These are phyloP conservation scores for Zele albiditarsus DNA, from an alignment of 2,888 invertebrate genomes.

Conservation along the genomic window DNA sequence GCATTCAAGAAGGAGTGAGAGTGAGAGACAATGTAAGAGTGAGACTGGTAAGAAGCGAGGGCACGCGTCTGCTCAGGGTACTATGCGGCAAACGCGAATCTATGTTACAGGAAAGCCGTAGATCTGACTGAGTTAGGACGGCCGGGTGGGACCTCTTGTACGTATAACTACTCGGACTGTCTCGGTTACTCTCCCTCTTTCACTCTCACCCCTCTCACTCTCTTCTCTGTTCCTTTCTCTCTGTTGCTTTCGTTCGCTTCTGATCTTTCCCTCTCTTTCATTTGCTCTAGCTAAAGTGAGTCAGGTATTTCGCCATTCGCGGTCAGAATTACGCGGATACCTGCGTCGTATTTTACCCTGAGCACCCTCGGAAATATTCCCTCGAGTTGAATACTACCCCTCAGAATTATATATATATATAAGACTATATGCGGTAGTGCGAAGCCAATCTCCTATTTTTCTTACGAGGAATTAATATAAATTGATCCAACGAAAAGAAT, in stretches of 20 bases:
- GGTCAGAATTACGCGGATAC: slow-evolving; percentile 43
- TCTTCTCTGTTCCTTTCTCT: slow-evolving; percentile 13
- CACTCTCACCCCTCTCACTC: slow-evolving; percentile 17
- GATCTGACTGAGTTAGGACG: slow-evolving; percentile 56
- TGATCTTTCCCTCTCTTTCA: background rate
- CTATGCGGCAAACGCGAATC: slow-evolving; percentile 57
- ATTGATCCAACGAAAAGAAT: too few species aligned
- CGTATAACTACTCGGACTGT: slow-evolving; percentile 41
- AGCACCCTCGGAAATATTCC: slow-evolving; percentile 16
- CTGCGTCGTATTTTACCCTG: slow-evolving; percentile 41
- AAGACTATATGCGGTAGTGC: background rate
- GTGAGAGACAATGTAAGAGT: slow-evolving; percentile 24
- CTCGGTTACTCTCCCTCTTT: slow-evolving; percentile 27
- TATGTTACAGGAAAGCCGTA: slow-evolving; percentile 59
- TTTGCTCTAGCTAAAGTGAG: slow-evolving; percentile 10
- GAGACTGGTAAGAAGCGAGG: slow-evolving; percentile 38
- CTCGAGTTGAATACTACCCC: slow-evolving; percentile 16
- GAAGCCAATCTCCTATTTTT: slow-evolving; percentile 6
- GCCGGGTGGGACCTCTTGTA: slow-evolving; percentile 45
- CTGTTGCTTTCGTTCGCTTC: background rate
- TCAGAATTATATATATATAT: slow-evolving; percentile 16
- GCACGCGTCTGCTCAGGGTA: slow-evolving; percentile 46
- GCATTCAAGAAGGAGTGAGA: slow-evolving; percentile 24
- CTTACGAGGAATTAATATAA: background rate
- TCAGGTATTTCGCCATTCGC: slow-evolving; percentile 43